phyloP scores from a whole-genome alignment of 2,888 invertebrate species.

The Andrena chrysosceles region DNA sequence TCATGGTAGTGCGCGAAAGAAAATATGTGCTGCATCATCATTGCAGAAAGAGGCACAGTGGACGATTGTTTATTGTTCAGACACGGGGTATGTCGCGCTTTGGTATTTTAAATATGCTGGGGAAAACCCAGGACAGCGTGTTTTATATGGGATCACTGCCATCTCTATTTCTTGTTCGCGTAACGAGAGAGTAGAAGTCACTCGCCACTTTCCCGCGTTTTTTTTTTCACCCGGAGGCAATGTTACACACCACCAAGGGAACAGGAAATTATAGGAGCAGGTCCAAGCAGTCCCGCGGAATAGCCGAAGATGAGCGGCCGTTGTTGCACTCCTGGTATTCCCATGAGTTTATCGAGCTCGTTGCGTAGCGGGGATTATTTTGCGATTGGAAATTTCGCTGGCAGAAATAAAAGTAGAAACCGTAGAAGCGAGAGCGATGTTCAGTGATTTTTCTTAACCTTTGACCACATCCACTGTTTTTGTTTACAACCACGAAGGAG shows the following conservation, averaged over 20 bases:
- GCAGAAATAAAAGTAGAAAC: neutral
- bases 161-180: neutral
- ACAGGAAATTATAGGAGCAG: conserved; percentile 16
- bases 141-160: neutral
- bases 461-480: neutral
- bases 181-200: conserved; percentile 10
- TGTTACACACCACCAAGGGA: neutral
- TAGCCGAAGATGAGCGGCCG: neutral
- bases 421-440: neutral
- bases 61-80: neutral
- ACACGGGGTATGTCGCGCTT: neutral
- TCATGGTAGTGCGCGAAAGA: neutral
- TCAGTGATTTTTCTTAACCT: neutral
- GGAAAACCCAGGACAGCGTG: conserved; percentile 45
- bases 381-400: neutral
- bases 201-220: neutral
- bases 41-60: neutral
- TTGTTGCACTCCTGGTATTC: conserved; percentile 26
- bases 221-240: neutral
- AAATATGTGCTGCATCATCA: conserved; percentile 2
- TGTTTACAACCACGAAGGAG: neutral
- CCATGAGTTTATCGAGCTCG: neutral
- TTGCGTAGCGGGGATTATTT: neutral
- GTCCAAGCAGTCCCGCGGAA: neutral
- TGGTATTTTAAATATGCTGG: conserved; percentile 15